A percentile compares a stretch with the other conserved stretches of the same genome.
These are phyloP conservation scores for Parasteatoda lunata DNA, from an alignment of 2,888 invertebrate species.

Conservation along the genomic window DNA sequence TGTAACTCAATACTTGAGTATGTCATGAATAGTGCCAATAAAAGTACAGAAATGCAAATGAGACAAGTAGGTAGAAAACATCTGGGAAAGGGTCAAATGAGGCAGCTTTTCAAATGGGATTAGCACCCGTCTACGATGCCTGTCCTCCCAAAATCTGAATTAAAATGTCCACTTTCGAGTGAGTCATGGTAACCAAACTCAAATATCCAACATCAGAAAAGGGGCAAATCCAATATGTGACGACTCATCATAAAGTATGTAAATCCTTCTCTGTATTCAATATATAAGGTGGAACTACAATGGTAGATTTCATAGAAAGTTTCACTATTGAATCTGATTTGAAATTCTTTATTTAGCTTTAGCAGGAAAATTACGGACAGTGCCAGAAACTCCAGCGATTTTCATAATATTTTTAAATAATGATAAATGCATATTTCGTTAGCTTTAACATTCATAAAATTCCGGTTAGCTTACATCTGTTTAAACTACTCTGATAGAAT, in stretches of 20 bases:
- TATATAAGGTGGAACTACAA: no score
- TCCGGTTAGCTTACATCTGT: no score
- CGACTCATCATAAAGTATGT: slow-evolving; percentile 15
- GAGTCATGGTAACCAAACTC: slow-evolving; percentile 27
- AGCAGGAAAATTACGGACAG: no score
- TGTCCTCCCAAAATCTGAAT: slow-evolving; percentile 8
- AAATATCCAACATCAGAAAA: not conserved
- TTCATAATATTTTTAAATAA: no score
- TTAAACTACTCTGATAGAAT: no score
- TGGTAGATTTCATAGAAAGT: no score
- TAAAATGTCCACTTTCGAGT: slow-evolving; percentile 40
- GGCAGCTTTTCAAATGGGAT: slow-evolving; percentile 24
- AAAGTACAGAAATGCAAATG: not conserved
- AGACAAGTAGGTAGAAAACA: not conserved
- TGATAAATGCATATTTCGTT: no score
- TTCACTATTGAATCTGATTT: no score
- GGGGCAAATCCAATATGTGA: slow-evolving; percentile 24
- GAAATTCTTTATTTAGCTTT: no score
- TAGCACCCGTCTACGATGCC: slow-evolving; percentile 1
- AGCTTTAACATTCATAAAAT: no score
- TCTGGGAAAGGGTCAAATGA: not conserved
- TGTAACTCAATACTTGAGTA: not conserved
- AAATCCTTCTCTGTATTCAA: not conserved
- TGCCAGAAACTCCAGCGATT: no score
- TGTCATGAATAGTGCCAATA: slow-evolving; percentile 3